phyloP scores from a whole-genome alignment of 2,888 invertebrate species.

The Trissonchulus latispiculum region DNA sequence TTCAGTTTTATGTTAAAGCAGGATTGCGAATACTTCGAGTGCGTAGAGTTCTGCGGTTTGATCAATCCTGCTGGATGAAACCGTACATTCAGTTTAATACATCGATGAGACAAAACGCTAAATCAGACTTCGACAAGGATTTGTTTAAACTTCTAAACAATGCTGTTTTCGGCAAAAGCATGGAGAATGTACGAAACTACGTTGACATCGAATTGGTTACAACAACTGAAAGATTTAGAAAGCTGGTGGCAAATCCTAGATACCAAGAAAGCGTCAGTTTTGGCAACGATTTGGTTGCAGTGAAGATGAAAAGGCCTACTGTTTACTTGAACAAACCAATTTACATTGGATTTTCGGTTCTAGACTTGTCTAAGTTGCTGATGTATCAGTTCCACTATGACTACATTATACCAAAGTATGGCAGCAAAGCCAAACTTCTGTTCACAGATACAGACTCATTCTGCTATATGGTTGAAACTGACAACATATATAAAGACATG shows the following conservation, averaged over 20 bases:
- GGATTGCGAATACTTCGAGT: neutral
- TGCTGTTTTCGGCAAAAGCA: slow-evolving; percentile 7
- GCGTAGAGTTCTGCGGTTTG: neutral
- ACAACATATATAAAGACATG: slow-evolving; percentile 12
- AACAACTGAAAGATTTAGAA: neutral
- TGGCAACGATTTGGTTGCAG: slow-evolving; percentile 7
- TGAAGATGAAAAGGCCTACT: neutral
- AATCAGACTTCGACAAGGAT: neutral
- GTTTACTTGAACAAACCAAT: slow-evolving; percentile 1
- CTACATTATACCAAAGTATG: neutral
- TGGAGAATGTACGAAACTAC: slow-evolving; percentile 8
- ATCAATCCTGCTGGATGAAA: neutral
- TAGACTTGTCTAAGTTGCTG: neutral
- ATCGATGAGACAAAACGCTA: neutral
- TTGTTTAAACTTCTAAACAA: slow-evolving; percentile 7
- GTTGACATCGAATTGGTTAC: neutral
- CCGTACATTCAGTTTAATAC: slow-evolving; percentile 6
- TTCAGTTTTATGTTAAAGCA: neutral
- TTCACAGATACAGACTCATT: slow-evolving; percentile 12
- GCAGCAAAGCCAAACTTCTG: neutral
- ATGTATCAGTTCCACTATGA: slow-evolving; percentile 10
- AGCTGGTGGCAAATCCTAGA: slow-evolving; percentile 1
- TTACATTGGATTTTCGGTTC: neutral
- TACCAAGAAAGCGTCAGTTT: neutral
- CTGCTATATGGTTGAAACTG: slow-evolving; percentile 5